Percentiles rank a stretch among this genome's conserved stretches.
phyloP scores from a whole-genome alignment of 1,140 invertebrate genomes.

The Orius insidiosus region DNA sequence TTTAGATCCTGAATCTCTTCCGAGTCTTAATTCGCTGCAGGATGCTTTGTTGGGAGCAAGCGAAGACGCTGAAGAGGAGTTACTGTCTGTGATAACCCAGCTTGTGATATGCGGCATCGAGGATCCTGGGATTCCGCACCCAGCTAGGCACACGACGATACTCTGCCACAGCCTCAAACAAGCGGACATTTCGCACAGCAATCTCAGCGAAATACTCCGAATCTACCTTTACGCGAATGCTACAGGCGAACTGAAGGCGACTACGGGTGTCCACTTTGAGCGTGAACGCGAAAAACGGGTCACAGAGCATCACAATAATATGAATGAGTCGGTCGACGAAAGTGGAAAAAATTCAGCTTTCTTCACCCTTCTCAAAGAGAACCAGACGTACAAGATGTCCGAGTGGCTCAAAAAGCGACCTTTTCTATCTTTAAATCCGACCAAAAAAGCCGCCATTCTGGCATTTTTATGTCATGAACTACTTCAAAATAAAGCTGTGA shows the following conservation, averaged over 20 bases:
- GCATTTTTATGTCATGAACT: conserved; percentile 87
- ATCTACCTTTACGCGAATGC: conserved; percentile 78
- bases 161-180: conserved; percentile 79
- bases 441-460: conserved; percentile 70
- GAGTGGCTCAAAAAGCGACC: conserved; percentile 60
- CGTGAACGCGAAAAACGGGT: conserved; percentile 55
- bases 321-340: conserved; percentile 38
- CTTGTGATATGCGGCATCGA: conserved; percentile 80
- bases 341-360: conserved; percentile 56
- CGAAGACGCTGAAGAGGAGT: conserved; percentile 65
- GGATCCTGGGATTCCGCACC: conserved; percentile 85
- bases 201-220: conserved; percentile 78
- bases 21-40: conserved; percentile 70
- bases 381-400: conserved; percentile 54
- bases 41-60: conserved; percentile 65
- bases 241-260: conserved; percentile 64
- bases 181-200: conserved; percentile 77
- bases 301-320: conserved; percentile 60
- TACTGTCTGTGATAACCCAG: conserved; percentile 75
- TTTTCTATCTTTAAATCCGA: conserved; percentile 70
- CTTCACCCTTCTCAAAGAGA: conserved; percentile 55
- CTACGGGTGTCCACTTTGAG: conserved; percentile 59
- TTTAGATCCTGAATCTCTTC: conserved; percentile 70
- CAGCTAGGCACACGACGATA: conserved; percentile 66
- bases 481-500: conserved; percentile 75